Evolutionary conservation across 2,888 invertebrate species (phyloP), one percentile per base, ranked within the genome.

Genomic region (Sympetrum striolatum): DNA sequence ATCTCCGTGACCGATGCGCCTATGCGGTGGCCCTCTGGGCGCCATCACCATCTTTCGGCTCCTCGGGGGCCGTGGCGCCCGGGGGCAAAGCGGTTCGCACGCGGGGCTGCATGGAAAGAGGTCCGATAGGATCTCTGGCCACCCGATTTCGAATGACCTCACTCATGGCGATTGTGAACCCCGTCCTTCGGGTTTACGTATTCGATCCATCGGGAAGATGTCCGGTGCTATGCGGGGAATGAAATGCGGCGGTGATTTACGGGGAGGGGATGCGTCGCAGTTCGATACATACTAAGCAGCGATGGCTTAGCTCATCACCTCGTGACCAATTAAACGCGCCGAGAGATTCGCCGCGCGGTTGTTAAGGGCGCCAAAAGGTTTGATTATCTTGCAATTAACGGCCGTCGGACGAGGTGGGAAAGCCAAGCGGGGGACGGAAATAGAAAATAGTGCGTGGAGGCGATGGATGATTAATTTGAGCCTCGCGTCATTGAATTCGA

Each of bases 141-240:
- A 86, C 86, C 60, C 60, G 86, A 64, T 86, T 86, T 86, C 60
- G 64, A 86, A 86, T 86, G 86, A 64, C 86, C 60, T 86, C 86
- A 60, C 86, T 37, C 60, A 22, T 64, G 37, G n/a, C 86, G 82
- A 82, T 58, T 82, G 82, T 82, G 53, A 82, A 58, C 82, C 37
- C n/a, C 86, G 86, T 86, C 86, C 86, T 86, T 86, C 86, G 37
- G 81, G 10, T 39, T 86, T 86, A 86, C 86, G 86, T 86, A 86
- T 86, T 58, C 86, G 86, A 86, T 86, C 86, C 86, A 64, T 60
- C 86, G 86, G 25, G 37, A 60, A 86, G 86, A 86, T 86, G 86
- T 86, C 86, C 86, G 86, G n/a, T 60, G 86, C 37, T 22, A 35
- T 53, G 86, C 86, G 86, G 35, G 35, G 82, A 53, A 58, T 53